phyloP scores from a whole-genome alignment of 2,888 invertebrate genomes.

The Endomychus coccineus region DNA sequence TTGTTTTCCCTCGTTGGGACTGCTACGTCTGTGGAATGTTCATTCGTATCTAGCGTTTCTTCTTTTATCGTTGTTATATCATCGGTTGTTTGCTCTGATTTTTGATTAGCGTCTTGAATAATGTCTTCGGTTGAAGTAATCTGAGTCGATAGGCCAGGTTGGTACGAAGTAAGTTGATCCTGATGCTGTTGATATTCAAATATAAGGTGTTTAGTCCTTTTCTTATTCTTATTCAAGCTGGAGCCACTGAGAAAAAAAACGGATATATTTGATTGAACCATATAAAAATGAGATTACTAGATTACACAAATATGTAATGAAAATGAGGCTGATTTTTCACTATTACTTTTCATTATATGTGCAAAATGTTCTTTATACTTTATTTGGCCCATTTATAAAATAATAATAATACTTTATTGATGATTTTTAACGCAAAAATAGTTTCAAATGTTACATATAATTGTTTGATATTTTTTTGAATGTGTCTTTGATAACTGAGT shows the following conservation, averaged over 20 bases:
- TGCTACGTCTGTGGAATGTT: background rate
- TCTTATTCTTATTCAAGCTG: conserved; percentile 48
- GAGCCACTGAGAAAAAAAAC: conserved; percentile 38
- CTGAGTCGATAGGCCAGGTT: conserved; percentile 30
- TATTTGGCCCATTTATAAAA: no score
- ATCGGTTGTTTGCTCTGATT: conserved; percentile 20
- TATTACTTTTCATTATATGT: no score
- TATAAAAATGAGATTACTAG: no score
- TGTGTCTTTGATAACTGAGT: no score
- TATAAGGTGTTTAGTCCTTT: conserved; percentile 62
- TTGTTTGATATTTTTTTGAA: no score
- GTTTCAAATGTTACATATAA: no score
- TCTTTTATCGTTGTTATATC: background rate
- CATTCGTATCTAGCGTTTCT: conserved; percentile 1
- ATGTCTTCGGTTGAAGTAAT: conserved; percentile 19
- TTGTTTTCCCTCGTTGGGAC: conserved; percentile 10
- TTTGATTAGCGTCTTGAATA: conserved; percentile 50
- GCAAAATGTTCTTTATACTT: no score
- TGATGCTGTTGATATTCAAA: conserved; percentile 65
- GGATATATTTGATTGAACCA: no score
- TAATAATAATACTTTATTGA: no score
- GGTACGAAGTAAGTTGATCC: conserved; percentile 25
- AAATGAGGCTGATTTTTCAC: no score
- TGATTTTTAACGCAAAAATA: no score
- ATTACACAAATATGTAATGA: no score